phyloP scores from a whole-genome alignment of 2,113 vertebrate species.

The Phoxinus phoxinus region DNA sequence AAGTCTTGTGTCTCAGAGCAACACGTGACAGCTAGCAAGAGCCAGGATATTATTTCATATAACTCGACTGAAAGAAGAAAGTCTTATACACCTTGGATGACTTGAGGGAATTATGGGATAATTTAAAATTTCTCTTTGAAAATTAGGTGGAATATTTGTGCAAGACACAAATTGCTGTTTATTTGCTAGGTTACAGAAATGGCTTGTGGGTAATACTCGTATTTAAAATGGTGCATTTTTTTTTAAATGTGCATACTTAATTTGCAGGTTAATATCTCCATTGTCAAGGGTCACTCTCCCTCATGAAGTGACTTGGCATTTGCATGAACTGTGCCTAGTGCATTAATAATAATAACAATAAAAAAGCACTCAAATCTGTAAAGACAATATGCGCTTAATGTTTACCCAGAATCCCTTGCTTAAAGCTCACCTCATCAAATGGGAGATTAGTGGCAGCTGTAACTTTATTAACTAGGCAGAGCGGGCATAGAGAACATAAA shows the following conservation, averaged over 20 bases:
- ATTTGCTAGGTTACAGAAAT: background rate
- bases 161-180: background rate
- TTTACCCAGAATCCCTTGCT: constrained; percentile 71
- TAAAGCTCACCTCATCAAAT: constrained; percentile 81
- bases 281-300: constrained; percentile 36
- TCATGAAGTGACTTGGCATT: constrained; percentile 53
- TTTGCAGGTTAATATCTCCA: background rate
- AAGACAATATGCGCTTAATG: constrained; percentile 82
- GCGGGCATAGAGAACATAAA: constrained; percentile 79
- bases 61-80: too few relatives aligned
- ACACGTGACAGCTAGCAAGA: too few relatives aligned
- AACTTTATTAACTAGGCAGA: constrained; percentile 79
- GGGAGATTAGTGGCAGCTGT: constrained; percentile 77
- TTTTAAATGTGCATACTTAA: background rate
- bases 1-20: too few relatives aligned
- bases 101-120: too few relatives aligned
- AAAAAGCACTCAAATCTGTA: constrained; percentile 78
- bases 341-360: constrained; percentile 83
- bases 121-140: background rate
- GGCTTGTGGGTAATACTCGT: background rate
- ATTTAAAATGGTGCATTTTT: background rate
- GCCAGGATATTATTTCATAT: too few relatives aligned
- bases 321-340: constrained; percentile 56
- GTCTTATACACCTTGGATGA: too few relatives aligned
- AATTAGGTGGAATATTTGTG: background rate